Evolutionary conservation across 2,113 vertebrate species (phyloP).

Genomic region (Silurus glanis): DNA sequence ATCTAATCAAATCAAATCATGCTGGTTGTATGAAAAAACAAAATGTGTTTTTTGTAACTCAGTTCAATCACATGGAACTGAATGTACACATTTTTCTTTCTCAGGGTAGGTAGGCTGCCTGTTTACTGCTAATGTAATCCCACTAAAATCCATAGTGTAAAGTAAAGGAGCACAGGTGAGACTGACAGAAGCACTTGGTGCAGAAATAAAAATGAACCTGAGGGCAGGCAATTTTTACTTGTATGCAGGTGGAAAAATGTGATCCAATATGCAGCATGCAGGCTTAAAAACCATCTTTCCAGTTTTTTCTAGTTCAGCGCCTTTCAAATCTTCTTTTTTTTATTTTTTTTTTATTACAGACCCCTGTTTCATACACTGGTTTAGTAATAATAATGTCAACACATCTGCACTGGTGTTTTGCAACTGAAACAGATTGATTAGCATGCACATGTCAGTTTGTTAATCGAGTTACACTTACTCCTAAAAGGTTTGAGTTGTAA

Average conservation of each 20-base stretch:
- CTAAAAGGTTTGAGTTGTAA: background rate
- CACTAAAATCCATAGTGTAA: background rate
- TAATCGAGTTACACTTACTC: background rate
- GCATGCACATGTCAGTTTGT: background rate
- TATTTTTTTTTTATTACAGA: background rate
- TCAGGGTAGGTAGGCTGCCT: background rate
- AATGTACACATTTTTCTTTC: background rate
- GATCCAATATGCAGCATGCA: background rate
- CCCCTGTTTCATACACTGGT: background rate
- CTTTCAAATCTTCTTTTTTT: background rate
- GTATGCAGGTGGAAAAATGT: background rate
- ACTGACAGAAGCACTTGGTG: background rate
- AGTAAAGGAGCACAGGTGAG: background rate
- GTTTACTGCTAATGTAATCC: background rate
- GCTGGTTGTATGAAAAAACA: background rate
- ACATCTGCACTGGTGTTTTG: background rate
- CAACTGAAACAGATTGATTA: background rate
- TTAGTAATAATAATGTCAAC: background rate
- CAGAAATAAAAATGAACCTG: background rate
- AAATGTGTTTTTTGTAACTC: background rate
- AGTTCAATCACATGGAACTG: background rate
- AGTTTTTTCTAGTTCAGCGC: background rate
- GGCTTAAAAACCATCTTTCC: background rate
- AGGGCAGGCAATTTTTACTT: background rate
- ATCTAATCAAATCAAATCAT: background rate